Base-by-base conservation (phyloP, 1,140 invertebrate genomes). In the Ips nitidus region DNA sequence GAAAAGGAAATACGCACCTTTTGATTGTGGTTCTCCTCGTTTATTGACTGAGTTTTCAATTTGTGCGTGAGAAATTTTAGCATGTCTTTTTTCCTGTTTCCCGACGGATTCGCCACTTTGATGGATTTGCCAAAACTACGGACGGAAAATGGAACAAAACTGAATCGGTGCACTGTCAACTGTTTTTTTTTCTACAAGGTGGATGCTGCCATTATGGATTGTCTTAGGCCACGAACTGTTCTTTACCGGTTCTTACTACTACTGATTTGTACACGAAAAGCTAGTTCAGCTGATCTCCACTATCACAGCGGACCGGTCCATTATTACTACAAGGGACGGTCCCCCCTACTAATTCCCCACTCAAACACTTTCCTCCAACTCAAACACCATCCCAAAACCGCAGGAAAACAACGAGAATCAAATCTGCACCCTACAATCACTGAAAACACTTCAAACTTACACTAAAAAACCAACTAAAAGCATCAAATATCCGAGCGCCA, bases 31-130 rank as follows among this genome's bases (percentile, higher is more conserved):
- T 80, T 79, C 76, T 90, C 89, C 84, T 91, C 90, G 86, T 90
- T 90, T 82, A 91, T 86, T 79, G 89, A 90, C 83, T 91, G 90
- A 80, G 88, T 89, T 82, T 87, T 86, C 79, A 91, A 83, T 85
- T 91, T 91, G 82, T 90, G 88, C 78, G 90, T 90, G 79, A 91
- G 84, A 83, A 89, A 90, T 83, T 90, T 91, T 83, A 91, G 88
- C 89, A 91, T 91, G 84, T 84, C 86, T 86, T 74, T 78, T 66
- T 74, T 72, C 67, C 55, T 52, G 66, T 71, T 73, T 73, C 73
- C 76, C 61, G 63, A 71, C 72, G 66, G 75, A 66, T 70, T 66
- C 74, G 77, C 78, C 78, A 78, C 78, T 75, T 73, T 78, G 76
- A 71, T 56, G 38, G 50, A 60, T 59, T 65, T 69, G 50, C 61